Evolutionary conservation across 2,797 vertebrate species (phyloP).

Genomic region (Iguana delicatissima): DNA sequence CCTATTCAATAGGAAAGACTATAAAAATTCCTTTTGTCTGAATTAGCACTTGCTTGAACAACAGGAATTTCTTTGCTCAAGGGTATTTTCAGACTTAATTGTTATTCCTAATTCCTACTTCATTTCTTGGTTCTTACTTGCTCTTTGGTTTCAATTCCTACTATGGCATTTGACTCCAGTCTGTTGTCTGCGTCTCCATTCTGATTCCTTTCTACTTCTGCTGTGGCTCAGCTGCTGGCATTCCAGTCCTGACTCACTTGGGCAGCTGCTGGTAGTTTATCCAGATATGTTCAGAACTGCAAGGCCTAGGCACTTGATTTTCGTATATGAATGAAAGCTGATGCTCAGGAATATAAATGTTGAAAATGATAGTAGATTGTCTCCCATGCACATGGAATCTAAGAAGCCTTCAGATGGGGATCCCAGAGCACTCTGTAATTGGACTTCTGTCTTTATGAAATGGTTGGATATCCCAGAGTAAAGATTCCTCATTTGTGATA

Average conservation of each 20-base stretch:
- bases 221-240: neutral
- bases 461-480: too few relatives aligned
- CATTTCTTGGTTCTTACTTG: neutral
- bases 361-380: neutral
- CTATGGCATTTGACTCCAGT: neutral
- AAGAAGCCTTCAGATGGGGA: neutral
- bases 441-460: neutral
- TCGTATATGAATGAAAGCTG: neutral
- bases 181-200: neutral
- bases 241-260: neutral
- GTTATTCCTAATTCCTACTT: neutral
- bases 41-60: neutral
- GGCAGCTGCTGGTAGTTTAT: neutral
- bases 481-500: neutral
- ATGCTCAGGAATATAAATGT: neutral
- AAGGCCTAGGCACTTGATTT: neutral
- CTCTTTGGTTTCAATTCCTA: neutral
- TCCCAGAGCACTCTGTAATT: neutral
- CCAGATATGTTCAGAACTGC: neutral
- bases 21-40: neutral
- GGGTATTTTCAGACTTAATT: neutral
- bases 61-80: too few relatives aligned
- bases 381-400: neutral
- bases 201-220: neutral
- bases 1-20: neutral